phyloP scores from a whole-genome alignment of 2,797 vertebrate genomes.

The Sebastes oblongus region DNA sequence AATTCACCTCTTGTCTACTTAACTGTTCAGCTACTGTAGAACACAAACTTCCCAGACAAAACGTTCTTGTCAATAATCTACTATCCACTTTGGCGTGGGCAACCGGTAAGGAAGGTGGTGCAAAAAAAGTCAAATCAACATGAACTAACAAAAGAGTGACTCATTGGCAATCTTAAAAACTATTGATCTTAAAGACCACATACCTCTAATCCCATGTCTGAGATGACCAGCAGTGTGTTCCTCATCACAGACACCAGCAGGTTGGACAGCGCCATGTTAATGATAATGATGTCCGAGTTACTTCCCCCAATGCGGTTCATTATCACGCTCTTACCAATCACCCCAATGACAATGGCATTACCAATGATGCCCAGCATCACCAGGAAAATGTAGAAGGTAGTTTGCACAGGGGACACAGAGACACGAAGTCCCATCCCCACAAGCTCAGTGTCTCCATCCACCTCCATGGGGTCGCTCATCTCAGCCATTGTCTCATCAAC shows the following conservation, averaged over 20 bases:
- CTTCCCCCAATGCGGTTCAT: slow-evolving; percentile 53
- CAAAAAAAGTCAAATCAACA: background rate
- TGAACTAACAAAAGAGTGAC: background rate
- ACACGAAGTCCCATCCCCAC: slow-evolving; percentile 62
- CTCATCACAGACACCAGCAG: slow-evolving; percentile 81
- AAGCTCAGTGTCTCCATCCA: background rate
- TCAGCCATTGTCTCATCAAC: background rate
- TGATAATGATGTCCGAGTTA: slow-evolving; percentile 83
- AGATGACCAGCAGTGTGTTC: slow-evolving; percentile 79
- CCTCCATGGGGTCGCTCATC: background rate
- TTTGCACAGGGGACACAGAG: slow-evolving; percentile 54
- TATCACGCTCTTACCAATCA: slow-evolving; percentile 75
- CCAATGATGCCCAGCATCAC: slow-evolving; percentile 80
- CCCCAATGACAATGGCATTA: slow-evolving; percentile 74
- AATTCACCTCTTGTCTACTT: background rate
- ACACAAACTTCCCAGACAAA: background rate
- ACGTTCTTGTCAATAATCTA: background rate
- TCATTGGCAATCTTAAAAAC: background rate
- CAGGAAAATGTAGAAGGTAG: slow-evolving; percentile 74
- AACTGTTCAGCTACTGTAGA: no score
- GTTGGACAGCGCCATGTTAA: slow-evolving; percentile 85
- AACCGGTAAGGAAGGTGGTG: background rate
- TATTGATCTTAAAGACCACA: background rate
- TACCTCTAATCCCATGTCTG: slow-evolving; percentile 80
- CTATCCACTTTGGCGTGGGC: background rate